phyloP scores from a whole-genome alignment of 2,797 vertebrate species.

The Muraenolepis orangiensis region DNA sequence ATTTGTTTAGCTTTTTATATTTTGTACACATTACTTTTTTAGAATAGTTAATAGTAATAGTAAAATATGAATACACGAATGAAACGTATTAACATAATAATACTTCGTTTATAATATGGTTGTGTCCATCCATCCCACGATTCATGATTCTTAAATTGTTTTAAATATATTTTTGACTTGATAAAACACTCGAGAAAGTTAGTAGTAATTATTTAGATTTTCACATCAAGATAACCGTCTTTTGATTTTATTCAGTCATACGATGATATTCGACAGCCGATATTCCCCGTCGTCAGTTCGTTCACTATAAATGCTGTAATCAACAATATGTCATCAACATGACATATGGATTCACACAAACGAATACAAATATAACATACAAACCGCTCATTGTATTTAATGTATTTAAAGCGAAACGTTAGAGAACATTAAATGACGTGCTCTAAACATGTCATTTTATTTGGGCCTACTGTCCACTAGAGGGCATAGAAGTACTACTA shows the following conservation, averaged over 20 bases:
- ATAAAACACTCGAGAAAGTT: neutral
- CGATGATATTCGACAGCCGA: neutral
- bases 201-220: neutral
- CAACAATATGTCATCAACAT: neutral
- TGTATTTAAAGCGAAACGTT: neutral
- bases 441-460: conserved; percentile 19
- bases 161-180: no score
- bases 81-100: neutral
- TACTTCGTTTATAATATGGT: neutral
- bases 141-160: no score
- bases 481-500: conserved; percentile 21
- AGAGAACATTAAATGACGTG: neutral
- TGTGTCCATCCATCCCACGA: neutral
- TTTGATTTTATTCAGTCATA: neutral
- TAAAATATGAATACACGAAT: neutral
- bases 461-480: conserved; percentile 36
- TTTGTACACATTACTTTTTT: neutral
- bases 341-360: neutral
- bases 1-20: neutral
- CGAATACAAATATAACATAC: neutral
- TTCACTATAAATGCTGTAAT: neutral
- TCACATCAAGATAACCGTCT: neutral
- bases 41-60: no score
- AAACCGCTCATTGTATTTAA: neutral
- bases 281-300: neutral